Evolutionary conservation across 2,888 invertebrate species (phyloP).

Genomic region (Pristionchus entomophagus): DNA sequence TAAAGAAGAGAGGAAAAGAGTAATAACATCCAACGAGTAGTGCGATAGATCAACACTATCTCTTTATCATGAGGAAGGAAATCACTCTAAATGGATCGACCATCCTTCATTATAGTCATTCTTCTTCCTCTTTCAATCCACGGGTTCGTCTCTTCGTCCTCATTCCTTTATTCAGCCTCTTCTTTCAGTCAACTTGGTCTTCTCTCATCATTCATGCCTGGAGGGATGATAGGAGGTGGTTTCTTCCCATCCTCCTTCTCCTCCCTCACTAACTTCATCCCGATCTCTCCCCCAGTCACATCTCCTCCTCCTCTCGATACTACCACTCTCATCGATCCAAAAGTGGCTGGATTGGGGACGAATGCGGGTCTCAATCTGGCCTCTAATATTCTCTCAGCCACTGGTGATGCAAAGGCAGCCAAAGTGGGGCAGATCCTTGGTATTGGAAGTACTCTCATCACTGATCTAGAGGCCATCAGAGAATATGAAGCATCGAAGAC

Average conservation of each 20-base stretch:
- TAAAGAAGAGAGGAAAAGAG: conserved; percentile 1
- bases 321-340: not conserved
- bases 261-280: not conserved
- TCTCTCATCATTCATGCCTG: not conserved
- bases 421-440: not conserved
- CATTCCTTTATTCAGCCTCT: not conserved
- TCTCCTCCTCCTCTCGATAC: not conserved
- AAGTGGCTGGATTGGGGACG: not conserved
- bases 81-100: not conserved
- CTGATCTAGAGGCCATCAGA: not conserved
- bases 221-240: not conserved
- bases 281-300: not conserved
- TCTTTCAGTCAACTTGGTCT: conserved; percentile 6
- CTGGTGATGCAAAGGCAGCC: not conserved
- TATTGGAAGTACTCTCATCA: not conserved
- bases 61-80: conserved; percentile 22
- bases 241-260: not conserved
- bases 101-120: not conserved
- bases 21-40: not conserved
- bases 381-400: not conserved
- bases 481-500: not conserved
- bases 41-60: conserved; percentile 10
- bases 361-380: not conserved
- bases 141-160: not conserved
- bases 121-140: not conserved